Percentiles rank a stretch among this genome's conserved stretches.
Evolutionary conservation across 2,888 invertebrate genomes (phyloP).

Genomic region (Heliconius ethilla): DNA sequence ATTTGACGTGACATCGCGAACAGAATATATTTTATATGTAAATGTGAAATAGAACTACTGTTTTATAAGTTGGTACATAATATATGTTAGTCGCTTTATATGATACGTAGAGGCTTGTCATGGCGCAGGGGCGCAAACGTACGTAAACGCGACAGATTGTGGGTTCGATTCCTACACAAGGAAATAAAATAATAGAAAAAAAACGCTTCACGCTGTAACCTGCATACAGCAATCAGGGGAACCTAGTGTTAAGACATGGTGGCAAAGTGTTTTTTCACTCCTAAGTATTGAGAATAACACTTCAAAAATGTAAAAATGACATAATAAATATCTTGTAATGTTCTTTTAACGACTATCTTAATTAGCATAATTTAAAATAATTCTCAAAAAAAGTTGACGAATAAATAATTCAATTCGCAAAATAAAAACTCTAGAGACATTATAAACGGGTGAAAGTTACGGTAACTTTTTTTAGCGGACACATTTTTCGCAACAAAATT

Average conservation of each 20-base stretch:
- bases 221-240: no score
- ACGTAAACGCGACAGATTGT: not conserved
- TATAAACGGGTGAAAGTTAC: conserved; percentile 34
- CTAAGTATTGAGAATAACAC: no score
- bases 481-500: conserved; percentile 17
- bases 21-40: not conserved
- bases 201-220: no score
- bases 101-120: no score
- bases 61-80: no score
- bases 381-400: not conserved
- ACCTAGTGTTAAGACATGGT: not conserved
- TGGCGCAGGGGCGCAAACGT: no score
- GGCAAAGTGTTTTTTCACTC: no score
- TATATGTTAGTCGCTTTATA: no score
- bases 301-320: not conserved
- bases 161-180: not conserved
- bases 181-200: not conserved
- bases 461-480: conserved; percentile 26
- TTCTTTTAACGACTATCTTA: not conserved
- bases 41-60: not conserved
- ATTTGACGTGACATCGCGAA: not conserved
- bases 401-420: conserved; percentile 14
- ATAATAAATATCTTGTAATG: not conserved
- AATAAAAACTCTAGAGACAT: conserved; percentile 17
- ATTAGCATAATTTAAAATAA: conserved; percentile 19